Conservation (phyloP, 2,113 vertebrate genomes). For the Ophiodon elongatus region DNA sequence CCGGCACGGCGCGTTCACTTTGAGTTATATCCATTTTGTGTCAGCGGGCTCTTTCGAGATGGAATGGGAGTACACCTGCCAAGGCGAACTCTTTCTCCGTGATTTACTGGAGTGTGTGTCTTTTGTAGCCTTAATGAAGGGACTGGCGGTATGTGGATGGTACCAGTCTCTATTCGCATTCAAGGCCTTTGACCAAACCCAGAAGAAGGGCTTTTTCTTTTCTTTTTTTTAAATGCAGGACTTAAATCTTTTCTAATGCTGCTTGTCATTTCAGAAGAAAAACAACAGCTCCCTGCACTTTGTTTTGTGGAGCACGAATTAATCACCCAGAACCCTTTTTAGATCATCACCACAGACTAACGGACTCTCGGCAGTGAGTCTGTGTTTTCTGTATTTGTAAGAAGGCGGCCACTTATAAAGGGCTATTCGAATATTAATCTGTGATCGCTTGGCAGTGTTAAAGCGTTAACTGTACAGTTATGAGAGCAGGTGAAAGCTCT, state of each 20-base stretch:
- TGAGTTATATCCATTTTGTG: slow-evolving; percentile 69
- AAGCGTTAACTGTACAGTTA: slow-evolving; percentile 37
- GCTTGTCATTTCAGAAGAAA: slow-evolving; percentile 60
- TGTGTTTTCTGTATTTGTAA: background rate
- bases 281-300: slow-evolving; percentile 53
- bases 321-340: slow-evolving; percentile 32
- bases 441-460: slow-evolving; percentile 26
- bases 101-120: slow-evolving; percentile 80
- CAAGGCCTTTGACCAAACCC: slow-evolving; percentile 75
- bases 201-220: slow-evolving; percentile 29
- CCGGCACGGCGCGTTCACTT: slow-evolving; percentile 46
- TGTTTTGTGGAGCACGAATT: slow-evolving; percentile 37
- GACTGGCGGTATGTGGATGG: slow-evolving; percentile 76
- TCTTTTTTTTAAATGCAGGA: slow-evolving; percentile 50
- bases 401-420: slow-evolving; percentile 1
- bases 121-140: slow-evolving; percentile 81
- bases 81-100: slow-evolving; percentile 72
- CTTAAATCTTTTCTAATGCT: slow-evolving; percentile 70
- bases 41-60: slow-evolving; percentile 55
- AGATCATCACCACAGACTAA: slow-evolving; percentile 5
- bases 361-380: background rate
- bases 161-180: slow-evolving; percentile 79
- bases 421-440: slow-evolving; percentile 14
- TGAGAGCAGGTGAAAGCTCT: slow-evolving; percentile 77
- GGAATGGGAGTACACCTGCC: slow-evolving; percentile 81